A percentile compares a stretch with the other conserved stretches of the same genome.
Evolutionary conservation across 2,113 vertebrate species (phyloP).

Genomic region (Ammodytes dubius): DNA sequence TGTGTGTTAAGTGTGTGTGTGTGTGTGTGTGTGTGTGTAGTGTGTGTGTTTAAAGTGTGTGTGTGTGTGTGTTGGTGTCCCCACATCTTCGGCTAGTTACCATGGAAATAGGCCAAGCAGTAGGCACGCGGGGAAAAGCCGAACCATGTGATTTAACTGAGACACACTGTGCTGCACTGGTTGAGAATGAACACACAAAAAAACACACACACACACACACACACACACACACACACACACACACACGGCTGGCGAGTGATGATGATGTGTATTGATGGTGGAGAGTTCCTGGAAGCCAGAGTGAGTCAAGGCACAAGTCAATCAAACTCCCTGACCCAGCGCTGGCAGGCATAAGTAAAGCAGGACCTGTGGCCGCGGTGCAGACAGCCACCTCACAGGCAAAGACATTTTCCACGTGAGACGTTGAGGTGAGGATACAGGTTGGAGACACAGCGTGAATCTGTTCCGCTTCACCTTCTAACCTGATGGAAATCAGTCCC

Average conservation of each 20-base stretch:
- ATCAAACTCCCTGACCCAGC: constrained; percentile 75
- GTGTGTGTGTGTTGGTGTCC: constrained; percentile 40
- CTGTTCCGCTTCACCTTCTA: constrained; percentile 14
- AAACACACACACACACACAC: constrained; percentile 29
- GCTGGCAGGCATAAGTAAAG: constrained; percentile 52
- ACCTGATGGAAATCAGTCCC: background rate
- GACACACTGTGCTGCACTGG: constrained; percentile 72
- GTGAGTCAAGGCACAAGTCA: constrained; percentile 78
- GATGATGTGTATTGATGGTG: constrained; percentile 81
- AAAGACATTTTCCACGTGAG: constrained; percentile 33
- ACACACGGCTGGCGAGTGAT: constrained; percentile 58
- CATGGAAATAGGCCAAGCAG: constrained; percentile 85
- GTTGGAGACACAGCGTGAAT: background rate
- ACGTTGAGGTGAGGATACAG: constrained; percentile 24
- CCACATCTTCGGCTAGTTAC: constrained; percentile 78
- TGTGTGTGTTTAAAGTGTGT: background rate
- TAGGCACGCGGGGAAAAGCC: constrained; percentile 80
- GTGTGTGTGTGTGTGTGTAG: constrained; percentile 21
- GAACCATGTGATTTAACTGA: constrained; percentile 79
- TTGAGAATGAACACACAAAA: constrained; percentile 38
- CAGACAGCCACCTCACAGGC: constrained; percentile 33
- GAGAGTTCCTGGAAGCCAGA: constrained; percentile 80
- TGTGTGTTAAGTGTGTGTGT: constrained; percentile 16
- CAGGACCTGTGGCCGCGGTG: constrained; percentile 41
- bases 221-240: constrained; percentile 20